Base-by-base conservation (phyloP, 2,797 vertebrate genomes). In the Erpetoichthys calabaricus region DNA sequence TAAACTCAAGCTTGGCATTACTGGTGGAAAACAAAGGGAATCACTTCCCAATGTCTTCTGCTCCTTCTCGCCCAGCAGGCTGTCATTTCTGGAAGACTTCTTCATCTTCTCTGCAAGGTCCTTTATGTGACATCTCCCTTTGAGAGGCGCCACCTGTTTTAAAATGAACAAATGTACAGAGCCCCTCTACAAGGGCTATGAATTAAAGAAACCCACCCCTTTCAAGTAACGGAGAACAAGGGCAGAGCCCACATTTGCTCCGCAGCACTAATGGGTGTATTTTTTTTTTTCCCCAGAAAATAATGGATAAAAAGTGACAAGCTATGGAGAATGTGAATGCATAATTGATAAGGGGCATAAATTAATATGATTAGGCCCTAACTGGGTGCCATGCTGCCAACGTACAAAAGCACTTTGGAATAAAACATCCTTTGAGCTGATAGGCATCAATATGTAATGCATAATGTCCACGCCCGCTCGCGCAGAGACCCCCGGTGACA, bases 341-440 rank as follows among this genome's bases (percentile, higher is more conserved):
- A 91, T 92, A 91, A 92, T 91, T 91, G 89, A 92, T 91, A 73
- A 71, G 71, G 67, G 78, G 83, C 84, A 91, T 91, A 90, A 87
- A 91, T 90, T 90, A 91, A 87, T 88, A 86, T 75, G 84, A 89
- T 91, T 87, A 88, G 81, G 76, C 75, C 77, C 85, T 84, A 74
- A 84, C 80, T 83, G 83, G 82, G 80, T 75, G 69, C 76, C 65
- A 78, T 71, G 73, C 86, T 86, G 84, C 81, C 81, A 86, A 76
- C 70, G 77, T 79, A 81, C 73, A 84, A 84, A 85, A 84, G 79
- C 74, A 76, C 73, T 63, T 68, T 64, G 72, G 77, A 78, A 86
- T 85, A 82, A 88, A 86, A 88, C 87, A 84, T 73, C 79, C 78
- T 82, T 70, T 10, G 72, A 60, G 67, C 80, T 83, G 84, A 89